Base-by-base conservation (phyloP, 2,113 vertebrate species). In the Guaruba guarouba region DNA sequence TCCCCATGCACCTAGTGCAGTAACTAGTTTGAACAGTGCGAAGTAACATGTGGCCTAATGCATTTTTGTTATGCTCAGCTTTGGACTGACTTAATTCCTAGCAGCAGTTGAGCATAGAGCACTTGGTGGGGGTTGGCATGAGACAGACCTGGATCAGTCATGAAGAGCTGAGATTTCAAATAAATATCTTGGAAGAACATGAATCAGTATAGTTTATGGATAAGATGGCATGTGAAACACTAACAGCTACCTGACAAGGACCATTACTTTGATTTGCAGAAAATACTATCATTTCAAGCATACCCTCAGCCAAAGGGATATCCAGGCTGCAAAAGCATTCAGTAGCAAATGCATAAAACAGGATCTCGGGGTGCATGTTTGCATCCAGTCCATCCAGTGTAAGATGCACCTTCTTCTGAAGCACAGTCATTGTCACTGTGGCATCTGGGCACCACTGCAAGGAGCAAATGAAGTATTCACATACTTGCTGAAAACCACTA, bases 81-180 rank as follows among this genome's bases (percentile, higher is more conserved):
- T 75, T 75, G 57, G 48, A 44, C 79, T 59, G 52, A 87, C n/a
- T 54, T 66, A 81, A 54, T 17, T 92, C 68, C 27, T 44, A 64
- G 59, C 37, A 78, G 79, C 28, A 76, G 35, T 86, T 48, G 64
- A 75, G 31, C 51, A 64, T 9, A 44, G 13, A 35, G 39, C 14
- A 62, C 17, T 33, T 77, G 9, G 0, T 0, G 1, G 4, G 5
- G 2, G 19, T 6, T 9, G 5, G 5, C 49, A 19, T 8, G 61
- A 80, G 49, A 46, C 1, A 3, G 44, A 62, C 23, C n/a, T 44
- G 10, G 11, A 63, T 79, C 64, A 83, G 51, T 46, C 31, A 23
- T 2, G 33, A 64, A 61, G 35, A 86, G 17, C 23, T 67, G 64
- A 71, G 43, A 88, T 52, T 84, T 70, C 66, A 79, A 76, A 70